Percentiles rank a stretch among this genome's conserved stretches.
Conservation (phyloP, 2,797 vertebrate species). For the Huso huso region DNA sequence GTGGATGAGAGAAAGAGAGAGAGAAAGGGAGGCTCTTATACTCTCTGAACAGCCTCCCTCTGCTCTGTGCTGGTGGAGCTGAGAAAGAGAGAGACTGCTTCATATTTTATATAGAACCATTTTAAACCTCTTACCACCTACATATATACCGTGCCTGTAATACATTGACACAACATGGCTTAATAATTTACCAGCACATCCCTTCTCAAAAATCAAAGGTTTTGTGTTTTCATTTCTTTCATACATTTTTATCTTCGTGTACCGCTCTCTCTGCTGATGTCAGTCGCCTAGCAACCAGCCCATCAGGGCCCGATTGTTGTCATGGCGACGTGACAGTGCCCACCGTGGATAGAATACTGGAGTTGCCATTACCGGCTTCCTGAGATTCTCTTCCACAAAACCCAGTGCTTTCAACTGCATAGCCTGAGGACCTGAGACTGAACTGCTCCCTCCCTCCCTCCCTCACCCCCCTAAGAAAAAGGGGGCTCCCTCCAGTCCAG, state of each 20-base stretch:
- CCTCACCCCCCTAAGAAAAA: no score
- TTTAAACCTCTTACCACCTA: conserved; percentile 17
- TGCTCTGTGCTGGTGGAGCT: no score
- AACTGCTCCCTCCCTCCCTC: no score
- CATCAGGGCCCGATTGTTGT: conserved; percentile 71
- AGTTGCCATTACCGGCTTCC: conserved; percentile 15
- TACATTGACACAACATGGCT: conserved; percentile 1
- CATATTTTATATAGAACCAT: conserved; percentile 15
- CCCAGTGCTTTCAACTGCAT: no score
- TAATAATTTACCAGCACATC: conserved; percentile 4
- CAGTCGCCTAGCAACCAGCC: conserved; percentile 71
- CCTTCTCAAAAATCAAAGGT: conserved; percentile 21
- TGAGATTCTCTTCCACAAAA: no score
- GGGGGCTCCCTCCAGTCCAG: no score
- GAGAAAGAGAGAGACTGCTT: not conserved
- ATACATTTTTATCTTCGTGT: conserved; percentile 59
- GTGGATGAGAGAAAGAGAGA: no score
- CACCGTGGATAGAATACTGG: conserved; percentile 68
- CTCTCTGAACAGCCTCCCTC: no score
- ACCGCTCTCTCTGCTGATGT: conserved; percentile 66
- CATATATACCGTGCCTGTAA: conserved; percentile 20
- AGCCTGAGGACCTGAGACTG: no score
- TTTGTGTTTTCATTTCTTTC: conserved; percentile 59
- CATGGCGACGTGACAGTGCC: conserved; percentile 71
- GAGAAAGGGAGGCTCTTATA: no score